Conservation (phyloP, 2,113 vertebrate species). For the Puma concolor region DNA sequence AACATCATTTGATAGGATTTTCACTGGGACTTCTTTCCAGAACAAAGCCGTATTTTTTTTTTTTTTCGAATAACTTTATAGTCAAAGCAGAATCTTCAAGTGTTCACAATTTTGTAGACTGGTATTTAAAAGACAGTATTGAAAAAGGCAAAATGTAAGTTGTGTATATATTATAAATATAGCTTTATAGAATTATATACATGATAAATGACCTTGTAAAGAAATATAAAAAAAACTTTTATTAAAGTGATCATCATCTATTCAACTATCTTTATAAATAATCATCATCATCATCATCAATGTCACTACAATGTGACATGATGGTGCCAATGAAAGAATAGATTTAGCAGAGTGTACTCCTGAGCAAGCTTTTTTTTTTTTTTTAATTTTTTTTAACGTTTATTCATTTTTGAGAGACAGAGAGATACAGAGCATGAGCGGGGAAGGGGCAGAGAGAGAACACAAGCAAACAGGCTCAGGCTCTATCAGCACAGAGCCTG, state of each 20-base stretch:
- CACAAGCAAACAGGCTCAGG: too few species aligned
- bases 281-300: too few species aligned
- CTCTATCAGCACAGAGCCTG: too few species aligned
- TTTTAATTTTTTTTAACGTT: too few species aligned
- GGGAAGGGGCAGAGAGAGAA: too few species aligned
- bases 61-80: neutral
- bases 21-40: neutral
- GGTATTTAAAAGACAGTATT: neutral
- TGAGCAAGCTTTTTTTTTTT: neutral
- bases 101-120: neutral
- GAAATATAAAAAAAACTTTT: neutral
- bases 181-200: neutral
- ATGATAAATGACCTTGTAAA: neutral
- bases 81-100: conserved; percentile 14
- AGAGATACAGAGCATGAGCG: too few species aligned
- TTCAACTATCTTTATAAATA: too few species aligned
- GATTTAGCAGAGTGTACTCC: neutral
- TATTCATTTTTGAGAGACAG: too few species aligned
- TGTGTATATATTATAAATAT: neutral
- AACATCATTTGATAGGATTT: neutral
- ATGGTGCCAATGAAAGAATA: too few species aligned
- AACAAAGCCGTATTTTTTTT: neutral
- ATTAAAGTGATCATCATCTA: too few species aligned
- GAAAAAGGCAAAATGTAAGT: neutral
- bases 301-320: neutral